Evolutionary conservation across 2,888 invertebrate species (phyloP), one percentile per base, ranked within the genome.

Genomic region (Aquatica leii): DNA sequence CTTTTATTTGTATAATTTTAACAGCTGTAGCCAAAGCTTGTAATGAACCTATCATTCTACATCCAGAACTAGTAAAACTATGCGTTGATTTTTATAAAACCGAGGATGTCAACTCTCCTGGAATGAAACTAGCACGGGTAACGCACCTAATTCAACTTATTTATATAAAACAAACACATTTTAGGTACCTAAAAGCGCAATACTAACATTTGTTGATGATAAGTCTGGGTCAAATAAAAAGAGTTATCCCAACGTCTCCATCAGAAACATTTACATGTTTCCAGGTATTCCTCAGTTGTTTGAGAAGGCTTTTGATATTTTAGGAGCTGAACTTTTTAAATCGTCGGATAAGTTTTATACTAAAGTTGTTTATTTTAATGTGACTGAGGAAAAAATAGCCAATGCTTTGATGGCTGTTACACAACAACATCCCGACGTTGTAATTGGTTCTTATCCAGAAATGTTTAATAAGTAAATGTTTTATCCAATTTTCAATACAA

Each of bases 211-310:
- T 75, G 80, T 80, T 1, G 73, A 70, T 24, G 76, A 78, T 56
- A 58, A 70, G 49, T 59, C 60, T 24, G n/a, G n/a, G n/a, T 77
- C 75, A 48, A 18, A 11, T 18, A 68, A 69, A 18, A 69, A 80
- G 21, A 70, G 78, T 71, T 82, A 84, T 81, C 81, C 86, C 50
- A 79, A 82, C 70, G 74, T 86, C 40, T 78, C 79, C 14, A 67
- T 90, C 9, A 77, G 79, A 40, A 92, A 92, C 78, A 89, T 91
- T 0, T 87, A 85, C 71, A 84, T 90, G 58, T 88, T 91, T 71
- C 91, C 92, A 35, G 91, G 91, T 1, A 86, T 91, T 43, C 91
- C 91, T 1, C 80, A 83, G 66, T 82, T 85, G 51, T 76, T 84
- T 50, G 75, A 81, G 68, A 76, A 73, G 60, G 78, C 82, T 0